phyloP scores from a whole-genome alignment of 1,140 invertebrate genomes.

The Lepidurus packardi region DNA sequence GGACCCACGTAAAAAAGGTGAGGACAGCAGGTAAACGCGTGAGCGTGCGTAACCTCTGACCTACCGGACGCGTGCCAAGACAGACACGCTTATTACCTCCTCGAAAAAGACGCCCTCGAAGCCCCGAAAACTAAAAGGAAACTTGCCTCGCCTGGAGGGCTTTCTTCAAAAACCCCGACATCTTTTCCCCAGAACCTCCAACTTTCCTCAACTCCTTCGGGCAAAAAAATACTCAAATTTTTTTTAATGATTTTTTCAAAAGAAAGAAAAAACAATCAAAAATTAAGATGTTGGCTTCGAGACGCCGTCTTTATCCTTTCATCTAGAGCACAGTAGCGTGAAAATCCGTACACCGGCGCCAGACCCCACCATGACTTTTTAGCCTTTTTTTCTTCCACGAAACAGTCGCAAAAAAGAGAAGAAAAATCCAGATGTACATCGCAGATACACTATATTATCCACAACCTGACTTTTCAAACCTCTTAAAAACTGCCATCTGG shows the following conservation, averaged over 20 bases:
- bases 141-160: background rate
- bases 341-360: background rate
- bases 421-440: background rate
- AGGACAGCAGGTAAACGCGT: constrained; percentile 10
- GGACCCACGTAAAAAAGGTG: background rate
- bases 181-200: background rate
- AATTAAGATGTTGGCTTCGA: background rate
- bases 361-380: background rate
- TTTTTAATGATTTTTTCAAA: too few species aligned
- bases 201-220: too few species aligned
- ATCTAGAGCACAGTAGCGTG: background rate
- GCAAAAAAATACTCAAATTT: too few species aligned
- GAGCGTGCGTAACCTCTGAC: constrained; percentile 17
- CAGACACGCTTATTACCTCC: background rate
- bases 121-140: background rate
- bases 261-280: background rate
- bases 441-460: background rate
- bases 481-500: background rate
- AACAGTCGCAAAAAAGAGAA: background rate
- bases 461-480: background rate
- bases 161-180: background rate
- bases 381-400: background rate
- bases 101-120: background rate
- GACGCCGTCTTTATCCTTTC: background rate
- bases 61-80: background rate